These are phyloP conservation scores for Leptinotarsa tumamoca DNA, from an alignment of 2,888 invertebrate species.

Conservation along the genomic window DNA sequence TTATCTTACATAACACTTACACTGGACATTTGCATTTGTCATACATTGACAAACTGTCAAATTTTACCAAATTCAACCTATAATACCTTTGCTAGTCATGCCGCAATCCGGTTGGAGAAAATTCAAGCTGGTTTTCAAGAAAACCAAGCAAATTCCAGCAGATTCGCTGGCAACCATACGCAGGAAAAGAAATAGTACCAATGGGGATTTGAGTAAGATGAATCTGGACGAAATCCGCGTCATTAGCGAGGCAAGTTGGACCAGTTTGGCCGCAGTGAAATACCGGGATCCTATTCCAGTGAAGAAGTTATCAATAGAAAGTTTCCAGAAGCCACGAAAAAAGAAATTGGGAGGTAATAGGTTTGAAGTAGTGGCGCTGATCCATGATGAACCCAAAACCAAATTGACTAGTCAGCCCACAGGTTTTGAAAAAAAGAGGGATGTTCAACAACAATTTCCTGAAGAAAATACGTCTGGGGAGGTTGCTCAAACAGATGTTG, in stretches of 20 bases:
- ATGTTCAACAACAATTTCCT: neutral
- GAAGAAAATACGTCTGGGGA: neutral
- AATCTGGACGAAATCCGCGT: slow-evolving; percentile 11
- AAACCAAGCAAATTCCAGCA: neutral
- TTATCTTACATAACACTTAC: no score
- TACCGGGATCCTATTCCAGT: neutral
- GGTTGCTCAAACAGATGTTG: no score
- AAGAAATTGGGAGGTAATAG: neutral
- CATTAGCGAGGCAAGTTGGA: neutral
- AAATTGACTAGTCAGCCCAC: neutral
- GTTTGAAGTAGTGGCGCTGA: slow-evolving; percentile 2
- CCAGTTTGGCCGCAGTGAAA: neutral
- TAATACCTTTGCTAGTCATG: neutral
- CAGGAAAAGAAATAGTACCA: neutral
- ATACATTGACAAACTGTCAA: neutral
- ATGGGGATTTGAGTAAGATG: neutral
- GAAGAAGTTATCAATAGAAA: neutral
- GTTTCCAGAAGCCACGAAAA: neutral
- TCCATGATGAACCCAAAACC: slow-evolving; percentile 5
- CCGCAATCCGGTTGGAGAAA: slow-evolving; percentile 1
- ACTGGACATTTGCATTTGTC: neutral
- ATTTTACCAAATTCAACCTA: neutral
- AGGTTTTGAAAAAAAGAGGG: neutral
- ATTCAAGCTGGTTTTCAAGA: slow-evolving; percentile 4
- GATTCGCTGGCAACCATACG: neutral